Evolutionary conservation across 2,113 vertebrate genomes (phyloP), one percentile per base, ranked within the genome.

Genomic region (Caranx ignobilis): DNA sequence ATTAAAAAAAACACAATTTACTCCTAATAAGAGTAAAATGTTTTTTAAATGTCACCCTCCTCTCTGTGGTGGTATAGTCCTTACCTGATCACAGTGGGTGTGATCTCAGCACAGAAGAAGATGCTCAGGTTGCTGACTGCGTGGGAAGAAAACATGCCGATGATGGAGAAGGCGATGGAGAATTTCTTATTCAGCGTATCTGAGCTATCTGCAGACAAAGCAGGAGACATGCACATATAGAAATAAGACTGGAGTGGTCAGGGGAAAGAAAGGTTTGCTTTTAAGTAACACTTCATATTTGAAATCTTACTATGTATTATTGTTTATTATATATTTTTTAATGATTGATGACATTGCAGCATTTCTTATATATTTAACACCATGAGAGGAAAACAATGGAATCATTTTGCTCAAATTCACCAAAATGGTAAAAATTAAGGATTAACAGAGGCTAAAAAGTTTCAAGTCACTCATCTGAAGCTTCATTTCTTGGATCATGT

Each of bases 61-160:
- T 16, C 41, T 26, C 2, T 12, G 26, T 61, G 43, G 31, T 59
- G 52, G 34, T 63, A 35, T 59, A 21, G 32, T 77, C 2, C 18
- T 91, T 86, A 99, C 98, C 98, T 97, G 94, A 99, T 99, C 6
- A 99, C 98, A 0, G 98, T 99, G 59, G 98, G 98, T 12, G 97
- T 97, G 94, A 99, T 97, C 94, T 99, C 98, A 2, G 97, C 97
- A 86, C 98, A 99, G 95, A 99, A 98, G 93, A 99, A 99, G 82
- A 99, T 98, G 56, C 98, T 99, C 90, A 99, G 96, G 91, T 96
- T 97, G 87, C 97, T 97, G 75, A 98, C 97, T 0, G 98, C 98
- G 31, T 99, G 97, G 1, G 98, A 99, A 66, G 98, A 98, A 75
- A 99, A 99, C 98, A 99, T 99, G 77, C 98, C 98, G 79, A 99